Base-by-base conservation (phyloP, 2,797 vertebrate species). In the Poeciliopsis gracilis region DNA sequence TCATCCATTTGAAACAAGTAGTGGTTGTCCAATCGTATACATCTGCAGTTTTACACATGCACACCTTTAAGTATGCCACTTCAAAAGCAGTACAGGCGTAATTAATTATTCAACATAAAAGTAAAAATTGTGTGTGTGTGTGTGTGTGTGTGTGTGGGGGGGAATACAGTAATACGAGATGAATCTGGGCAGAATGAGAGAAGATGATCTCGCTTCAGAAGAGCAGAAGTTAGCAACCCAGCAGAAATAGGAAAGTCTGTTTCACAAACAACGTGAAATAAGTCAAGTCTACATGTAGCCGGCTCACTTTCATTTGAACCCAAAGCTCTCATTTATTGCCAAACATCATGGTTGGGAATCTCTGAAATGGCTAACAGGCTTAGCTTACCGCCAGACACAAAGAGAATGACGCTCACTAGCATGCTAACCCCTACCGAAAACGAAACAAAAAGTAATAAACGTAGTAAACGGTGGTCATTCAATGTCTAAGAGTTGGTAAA, bases 301-400 rank as follows among this genome's bases (percentile, higher is more conserved):
- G 43, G n/a, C 43, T 28, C 41, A 38, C 20, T 6, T n/a, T 43
- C 15, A 7, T 15, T 45, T 25, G 2, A 28, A 20, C n/a, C 16
- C 46, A 38, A 25, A 28, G 41, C 46, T 1, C 25, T 10, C 2
- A 10, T 30, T 55, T 2, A 2, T 13, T 36, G 9, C 12, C 2
- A 73, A 70, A 51, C 18, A 7, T 23, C 15, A 74, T 25, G 6
- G n/a, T 15, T 13, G 77, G 83, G 88, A 90, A 86, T 73, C 46
- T 16, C 57, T 80, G 77, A 83, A 77, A 75, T 53, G 88, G 90
- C 87, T 86, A 87, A 84, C 66, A 28, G 63, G 25, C 59, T 59
- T 87, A 90, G 77, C 90, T 10, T 55, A 43, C 79, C 81, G 79
- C 81, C 84, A 85, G 85, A 93, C 92, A 95, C 93, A 95, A 94